A percentile compares a stretch with the other conserved stretches of the same genome.
Conservation (phyloP, 2,797 vertebrate species). For the Spea hammondii region DNA sequence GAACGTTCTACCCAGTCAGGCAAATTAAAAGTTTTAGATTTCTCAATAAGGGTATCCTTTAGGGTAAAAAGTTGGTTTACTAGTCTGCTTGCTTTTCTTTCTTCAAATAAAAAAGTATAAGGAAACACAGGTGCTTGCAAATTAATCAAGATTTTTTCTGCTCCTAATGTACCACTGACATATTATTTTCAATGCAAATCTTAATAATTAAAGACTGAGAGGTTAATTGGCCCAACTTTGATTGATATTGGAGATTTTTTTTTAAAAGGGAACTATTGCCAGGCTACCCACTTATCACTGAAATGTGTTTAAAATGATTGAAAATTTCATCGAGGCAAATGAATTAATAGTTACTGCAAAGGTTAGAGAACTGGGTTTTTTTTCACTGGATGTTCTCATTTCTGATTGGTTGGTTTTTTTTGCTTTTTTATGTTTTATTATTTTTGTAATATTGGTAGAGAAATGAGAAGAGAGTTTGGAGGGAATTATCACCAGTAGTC, state of each 20-base stretch:
- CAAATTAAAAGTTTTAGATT: slow-evolving; percentile 21
- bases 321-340: too few relatives aligned
- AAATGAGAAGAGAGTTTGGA: too few relatives aligned
- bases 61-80: slow-evolving; percentile 2
- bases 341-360: too few relatives aligned
- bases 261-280: too few relatives aligned
- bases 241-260: neutral
- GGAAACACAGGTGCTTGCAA: slow-evolving; percentile 1
- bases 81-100: neutral
- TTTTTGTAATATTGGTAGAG: too few relatives aligned
- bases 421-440: too few relatives aligned
- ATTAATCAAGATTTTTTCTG: neutral
- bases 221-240: neutral
- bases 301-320: too few relatives aligned
- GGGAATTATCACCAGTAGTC: too few relatives aligned
- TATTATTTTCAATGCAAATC: neutral
- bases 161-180: neutral
- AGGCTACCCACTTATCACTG: too few relatives aligned
- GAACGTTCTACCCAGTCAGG: slow-evolving; percentile 18
- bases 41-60: neutral
- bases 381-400: too few relatives aligned
- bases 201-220: neutral
- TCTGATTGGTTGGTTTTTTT: too few relatives aligned
- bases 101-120: neutral
- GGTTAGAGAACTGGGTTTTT: too few relatives aligned